Conservation (phyloP, 2,113 vertebrate species). For the Trematomus loennbergii region DNA sequence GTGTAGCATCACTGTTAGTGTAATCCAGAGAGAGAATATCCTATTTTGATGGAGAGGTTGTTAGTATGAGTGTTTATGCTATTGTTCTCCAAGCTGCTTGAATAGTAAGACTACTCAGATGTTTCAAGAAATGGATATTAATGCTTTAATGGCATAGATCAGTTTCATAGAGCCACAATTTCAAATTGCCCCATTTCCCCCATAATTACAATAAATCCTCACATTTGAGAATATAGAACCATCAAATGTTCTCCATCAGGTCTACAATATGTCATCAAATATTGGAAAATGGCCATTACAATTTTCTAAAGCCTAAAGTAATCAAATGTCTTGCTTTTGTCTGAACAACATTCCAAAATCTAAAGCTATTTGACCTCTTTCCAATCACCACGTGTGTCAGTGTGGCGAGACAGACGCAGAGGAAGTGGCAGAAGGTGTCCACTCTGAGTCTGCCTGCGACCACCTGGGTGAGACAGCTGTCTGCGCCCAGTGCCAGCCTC, state of each 20-base stretch:
- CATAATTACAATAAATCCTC: background rate
- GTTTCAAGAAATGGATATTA: too few species aligned
- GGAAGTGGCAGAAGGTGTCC: constrained; percentile 32
- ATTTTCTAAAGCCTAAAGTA: background rate
- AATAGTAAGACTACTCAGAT: too few species aligned
- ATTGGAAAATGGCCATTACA: too few species aligned
- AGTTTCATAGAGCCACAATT: background rate
- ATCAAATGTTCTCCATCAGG: background rate
- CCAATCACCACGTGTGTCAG: constrained; percentile 12
- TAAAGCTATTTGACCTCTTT: background rate
- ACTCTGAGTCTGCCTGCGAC: constrained; percentile 22
- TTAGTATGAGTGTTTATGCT: background rate
- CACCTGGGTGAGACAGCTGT: constrained; percentile 60
- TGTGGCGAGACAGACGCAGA: constrained; percentile 25
- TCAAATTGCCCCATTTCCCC: background rate
- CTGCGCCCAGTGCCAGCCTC: constrained; percentile 21
- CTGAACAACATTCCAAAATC: background rate
- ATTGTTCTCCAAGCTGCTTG: too few species aligned
- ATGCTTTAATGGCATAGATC: background rate
- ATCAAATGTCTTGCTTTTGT: background rate
- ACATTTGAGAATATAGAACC: background rate
- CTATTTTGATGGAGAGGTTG: background rate
- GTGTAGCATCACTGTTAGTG: background rate
- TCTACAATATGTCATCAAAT: too few species aligned
- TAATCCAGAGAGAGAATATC: background rate